Conservation (phyloP, 2,888 invertebrate species). For the Drosophila ochracea region DNA sequence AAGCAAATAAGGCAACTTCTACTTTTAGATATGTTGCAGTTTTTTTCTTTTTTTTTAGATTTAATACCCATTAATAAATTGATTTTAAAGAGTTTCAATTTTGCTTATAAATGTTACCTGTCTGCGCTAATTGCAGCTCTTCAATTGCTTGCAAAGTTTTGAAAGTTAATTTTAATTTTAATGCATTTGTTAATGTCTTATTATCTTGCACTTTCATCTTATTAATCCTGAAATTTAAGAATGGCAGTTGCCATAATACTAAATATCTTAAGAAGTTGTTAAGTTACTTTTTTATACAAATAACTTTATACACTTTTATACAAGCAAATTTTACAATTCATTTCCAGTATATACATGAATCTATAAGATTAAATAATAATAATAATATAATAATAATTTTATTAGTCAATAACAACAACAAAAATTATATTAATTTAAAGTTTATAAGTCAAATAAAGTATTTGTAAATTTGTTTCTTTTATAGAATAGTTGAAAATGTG, state of each 20-base stretch:
- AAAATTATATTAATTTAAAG: neutral
- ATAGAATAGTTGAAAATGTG: slow-evolving; percentile 18
- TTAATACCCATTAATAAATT: neutral
- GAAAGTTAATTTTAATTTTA: neutral
- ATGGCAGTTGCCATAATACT: neutral
- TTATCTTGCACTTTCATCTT: neutral
- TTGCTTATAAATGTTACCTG: neutral
- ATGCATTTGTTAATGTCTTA: neutral
- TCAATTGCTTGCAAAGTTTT: neutral
- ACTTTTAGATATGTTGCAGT: neutral
- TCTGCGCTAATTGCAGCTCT: neutral
- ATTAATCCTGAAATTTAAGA: neutral
- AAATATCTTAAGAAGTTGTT: neutral
- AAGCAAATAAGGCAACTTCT: neutral
- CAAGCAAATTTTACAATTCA: neutral
- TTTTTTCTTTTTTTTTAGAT: too few relatives aligned
- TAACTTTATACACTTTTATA: neutral
- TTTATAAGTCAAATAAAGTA: neutral
- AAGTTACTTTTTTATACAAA: neutral
- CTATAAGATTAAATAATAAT: neutral
- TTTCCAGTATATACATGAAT: neutral
- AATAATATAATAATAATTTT: neutral
- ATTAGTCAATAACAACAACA: neutral
- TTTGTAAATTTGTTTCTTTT: neutral
- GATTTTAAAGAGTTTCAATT: too few relatives aligned